Percentiles rank a stretch among this genome's conserved stretches.
Evolutionary conservation across 1,140 invertebrate genomes (phyloP).

Genomic region (Ectropis grisescens): DNA sequence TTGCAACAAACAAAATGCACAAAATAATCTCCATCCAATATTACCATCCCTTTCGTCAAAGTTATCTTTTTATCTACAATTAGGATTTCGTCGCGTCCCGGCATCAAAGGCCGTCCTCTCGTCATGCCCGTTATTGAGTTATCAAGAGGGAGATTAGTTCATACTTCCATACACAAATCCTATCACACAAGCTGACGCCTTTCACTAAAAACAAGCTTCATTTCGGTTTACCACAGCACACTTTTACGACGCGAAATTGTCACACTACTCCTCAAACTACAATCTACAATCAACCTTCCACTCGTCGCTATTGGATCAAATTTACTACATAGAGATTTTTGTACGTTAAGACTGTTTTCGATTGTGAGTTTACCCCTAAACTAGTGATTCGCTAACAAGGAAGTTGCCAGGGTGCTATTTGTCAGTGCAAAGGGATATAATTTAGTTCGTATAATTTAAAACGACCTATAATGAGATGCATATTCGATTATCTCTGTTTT

Average conservation of each 20-base stretch:
- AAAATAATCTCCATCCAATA: conserved; percentile 17
- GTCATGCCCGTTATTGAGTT: conserved; percentile 67
- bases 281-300: no score
- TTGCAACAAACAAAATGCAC: no score
- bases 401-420: conserved; percentile 46
- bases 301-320: no score
- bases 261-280: no score
- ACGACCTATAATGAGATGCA: conserved; percentile 57
- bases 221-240: conserved; percentile 58
- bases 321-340: no score
- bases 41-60: conserved; percentile 26
- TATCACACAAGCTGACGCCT: conserved; percentile 68
- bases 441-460: conserved; percentile 52
- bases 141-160: conserved; percentile 66
- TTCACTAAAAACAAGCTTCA: conserved; percentile 53
- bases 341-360: no score
- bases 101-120: conserved; percentile 62
- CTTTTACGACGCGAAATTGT: conserved; percentile 9
- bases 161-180: conserved; percentile 67
- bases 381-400: conserved; percentile 42
- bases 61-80: conserved; percentile 69
- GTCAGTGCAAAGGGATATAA: conserved; percentile 53
- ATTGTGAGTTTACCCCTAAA: neutral
- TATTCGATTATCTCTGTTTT: conserved; percentile 48
- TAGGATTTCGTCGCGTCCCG: conserved; percentile 63